Conservation (phyloP, 2,888 invertebrate genomes). For the Phania funesta region DNA sequence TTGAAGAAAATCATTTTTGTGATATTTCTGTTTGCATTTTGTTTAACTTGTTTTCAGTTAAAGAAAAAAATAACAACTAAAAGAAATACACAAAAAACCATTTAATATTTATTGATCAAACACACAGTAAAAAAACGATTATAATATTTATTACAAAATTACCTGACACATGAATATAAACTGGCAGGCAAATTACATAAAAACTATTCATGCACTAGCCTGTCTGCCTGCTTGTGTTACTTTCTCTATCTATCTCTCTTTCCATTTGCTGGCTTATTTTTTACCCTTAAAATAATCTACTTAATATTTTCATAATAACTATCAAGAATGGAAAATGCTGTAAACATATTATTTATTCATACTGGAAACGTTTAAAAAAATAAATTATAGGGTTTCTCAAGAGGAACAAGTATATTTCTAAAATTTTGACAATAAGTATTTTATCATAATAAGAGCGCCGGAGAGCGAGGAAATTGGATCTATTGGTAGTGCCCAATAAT, state of each 20-base stretch:
- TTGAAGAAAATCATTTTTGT: neutral
- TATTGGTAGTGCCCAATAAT: too few species aligned
- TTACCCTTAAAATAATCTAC: conserved; percentile 9
- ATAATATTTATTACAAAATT: conserved; percentile 64
- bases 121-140: conserved; percentile 46
- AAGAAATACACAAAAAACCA: conserved; percentile 6
- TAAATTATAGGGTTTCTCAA: too few species aligned
- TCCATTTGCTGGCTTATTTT: neutral
- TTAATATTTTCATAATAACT: conserved; percentile 15
- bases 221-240: neutral
- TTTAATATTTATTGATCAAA: conserved; percentile 53
- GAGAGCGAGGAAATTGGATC: too few species aligned
- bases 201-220: conserved; percentile 27
- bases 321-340: conserved; percentile 7
- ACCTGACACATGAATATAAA: conserved; percentile 60
- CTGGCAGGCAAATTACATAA: conserved; percentile 36
- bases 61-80: conserved; percentile 2
- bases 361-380: neutral
- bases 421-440: too few species aligned
- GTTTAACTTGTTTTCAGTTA: neutral
- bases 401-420: too few species aligned
- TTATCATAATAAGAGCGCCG: too few species aligned
- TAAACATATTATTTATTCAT: conserved; percentile 24
- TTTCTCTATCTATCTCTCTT: neutral
- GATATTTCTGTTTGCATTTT: neutral